These are phyloP conservation scores for Elegia similella DNA, from an alignment of 2,888 invertebrate species.

Conservation along the genomic window DNA sequence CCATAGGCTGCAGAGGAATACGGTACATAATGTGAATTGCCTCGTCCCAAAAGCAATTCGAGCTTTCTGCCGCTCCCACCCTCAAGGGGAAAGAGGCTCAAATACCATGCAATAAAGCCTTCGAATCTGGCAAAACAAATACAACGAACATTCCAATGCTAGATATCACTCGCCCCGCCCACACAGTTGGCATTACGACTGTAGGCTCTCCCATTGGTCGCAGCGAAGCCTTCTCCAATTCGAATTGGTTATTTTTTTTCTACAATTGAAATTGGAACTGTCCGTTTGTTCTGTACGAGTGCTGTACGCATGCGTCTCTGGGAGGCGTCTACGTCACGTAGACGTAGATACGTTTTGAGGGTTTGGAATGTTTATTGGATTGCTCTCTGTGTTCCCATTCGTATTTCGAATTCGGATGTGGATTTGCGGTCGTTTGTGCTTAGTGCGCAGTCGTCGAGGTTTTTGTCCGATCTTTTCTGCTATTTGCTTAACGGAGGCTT, in stretches of 20 bases:
- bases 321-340: slow-evolving; percentile 76
- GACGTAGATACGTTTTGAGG: slow-evolving; percentile 73
- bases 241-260: slow-evolving; percentile 81
- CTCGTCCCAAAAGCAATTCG: slow-evolving; percentile 70
- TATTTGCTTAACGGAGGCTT: slow-evolving; percentile 9
- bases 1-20: slow-evolving; percentile 53
- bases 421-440: slow-evolving; percentile 56
- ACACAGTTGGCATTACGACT: slow-evolving; percentile 81
- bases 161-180: slow-evolving; percentile 81
- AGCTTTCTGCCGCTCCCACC: slow-evolving; percentile 68
- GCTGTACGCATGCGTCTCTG: slow-evolving; percentile 65
- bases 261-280: slow-evolving; percentile 79
- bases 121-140: slow-evolving; percentile 78
- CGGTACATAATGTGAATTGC: slow-evolving; percentile 71
- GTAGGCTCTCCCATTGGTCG: slow-evolving; percentile 76
- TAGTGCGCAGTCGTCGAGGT: slow-evolving; percentile 64
- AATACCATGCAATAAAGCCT: slow-evolving; percentile 78
- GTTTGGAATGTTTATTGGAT: slow-evolving; percentile 78
- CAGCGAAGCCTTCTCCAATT: slow-evolving; percentile 78
- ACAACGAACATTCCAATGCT: slow-evolving; percentile 81
- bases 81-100: slow-evolving; percentile 79
- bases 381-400: slow-evolving; percentile 71
- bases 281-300: slow-evolving; percentile 72
- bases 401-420: slow-evolving; percentile 67
- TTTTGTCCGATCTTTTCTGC: slow-evolving; percentile 7